Evolutionary conservation across 2,113 vertebrate species (phyloP).

Genomic region (Chascanopsetta lugubris): DNA sequence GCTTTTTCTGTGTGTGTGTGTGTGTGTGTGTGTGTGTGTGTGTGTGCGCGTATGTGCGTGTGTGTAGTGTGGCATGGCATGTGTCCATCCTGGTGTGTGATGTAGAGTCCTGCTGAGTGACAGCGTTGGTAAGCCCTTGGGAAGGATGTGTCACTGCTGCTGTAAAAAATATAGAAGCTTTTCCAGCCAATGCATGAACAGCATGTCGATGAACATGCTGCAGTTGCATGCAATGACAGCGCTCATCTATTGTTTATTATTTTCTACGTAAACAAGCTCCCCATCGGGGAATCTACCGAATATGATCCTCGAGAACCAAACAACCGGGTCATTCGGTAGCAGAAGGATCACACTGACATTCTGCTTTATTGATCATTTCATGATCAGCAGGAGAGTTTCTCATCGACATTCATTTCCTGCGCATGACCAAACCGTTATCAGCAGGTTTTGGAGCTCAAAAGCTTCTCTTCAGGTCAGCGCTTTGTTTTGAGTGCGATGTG

Average conservation of each 20-base stretch:
- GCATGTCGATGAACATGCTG: not conserved
- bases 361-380: constrained; percentile 36
- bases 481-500: not conserved
- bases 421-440: constrained; percentile 15
- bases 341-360: not conserved
- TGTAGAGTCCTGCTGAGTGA: not conserved
- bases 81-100: not conserved
- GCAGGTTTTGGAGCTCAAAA: not conserved
- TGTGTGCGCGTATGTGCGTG: no score
- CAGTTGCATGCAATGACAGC: no score
- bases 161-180: not conserved
- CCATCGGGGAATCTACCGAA: not conserved
- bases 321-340: not conserved
- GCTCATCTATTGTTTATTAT: not conserved
- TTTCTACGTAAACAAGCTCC: not conserved
- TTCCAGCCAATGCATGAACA: not conserved
- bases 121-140: not conserved
- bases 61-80: not conserved
- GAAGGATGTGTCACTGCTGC: not conserved
- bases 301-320: not conserved
- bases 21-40: no score
- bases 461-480: not conserved
- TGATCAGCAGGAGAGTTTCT: constrained; percentile 27
- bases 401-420: constrained; percentile 45
- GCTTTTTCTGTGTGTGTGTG: no score